These are phyloP conservation scores for Boulengerochromis microlepis DNA, from an alignment of 2,113 vertebrate species.

Conservation along the genomic window DNA sequence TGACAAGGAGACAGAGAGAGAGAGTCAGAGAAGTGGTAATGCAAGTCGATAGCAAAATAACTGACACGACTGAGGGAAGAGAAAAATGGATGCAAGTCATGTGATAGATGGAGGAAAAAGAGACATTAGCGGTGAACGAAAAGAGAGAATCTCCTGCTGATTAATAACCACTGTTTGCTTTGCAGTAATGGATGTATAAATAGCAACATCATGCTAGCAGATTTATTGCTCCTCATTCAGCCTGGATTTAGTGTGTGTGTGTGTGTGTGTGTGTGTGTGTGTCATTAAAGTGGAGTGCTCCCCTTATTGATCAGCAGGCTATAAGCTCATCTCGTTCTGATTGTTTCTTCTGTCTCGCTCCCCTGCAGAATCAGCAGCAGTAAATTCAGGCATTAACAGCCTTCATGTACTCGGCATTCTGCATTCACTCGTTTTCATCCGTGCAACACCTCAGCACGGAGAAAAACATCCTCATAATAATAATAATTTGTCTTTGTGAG, in stretches of 20 bases:
- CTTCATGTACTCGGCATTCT: rapidly evolving
- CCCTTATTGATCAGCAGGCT: conserved; percentile 32
- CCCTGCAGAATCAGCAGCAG: background rate
- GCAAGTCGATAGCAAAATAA: background rate
- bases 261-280: conserved; percentile 1
- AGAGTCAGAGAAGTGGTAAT: background rate
- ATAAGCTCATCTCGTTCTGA: conserved; percentile 22
- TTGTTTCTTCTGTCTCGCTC: background rate
- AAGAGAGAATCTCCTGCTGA: background rate
- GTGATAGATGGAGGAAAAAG: background rate
- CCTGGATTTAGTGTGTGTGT: background rate
- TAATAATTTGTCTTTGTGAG: background rate
- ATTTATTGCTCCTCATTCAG: conserved; percentile 4
- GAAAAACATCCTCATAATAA: background rate
- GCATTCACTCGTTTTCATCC: background rate
- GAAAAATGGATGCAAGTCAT: background rate
- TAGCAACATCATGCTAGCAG: conserved; percentile 41
- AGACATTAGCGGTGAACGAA: background rate
- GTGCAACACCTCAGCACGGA: background rate
- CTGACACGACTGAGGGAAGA: background rate
- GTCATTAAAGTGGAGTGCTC: conserved; percentile 45
- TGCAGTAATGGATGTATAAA: conserved; percentile 54
- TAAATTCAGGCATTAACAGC: conserved; percentile 5
- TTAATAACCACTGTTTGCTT: conserved; percentile 36
- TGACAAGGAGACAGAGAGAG: background rate